These are phyloP conservation scores for Melitaea cinxia DNA, from an alignment of 1,140 invertebrate genomes.

Conservation along the genomic window DNA sequence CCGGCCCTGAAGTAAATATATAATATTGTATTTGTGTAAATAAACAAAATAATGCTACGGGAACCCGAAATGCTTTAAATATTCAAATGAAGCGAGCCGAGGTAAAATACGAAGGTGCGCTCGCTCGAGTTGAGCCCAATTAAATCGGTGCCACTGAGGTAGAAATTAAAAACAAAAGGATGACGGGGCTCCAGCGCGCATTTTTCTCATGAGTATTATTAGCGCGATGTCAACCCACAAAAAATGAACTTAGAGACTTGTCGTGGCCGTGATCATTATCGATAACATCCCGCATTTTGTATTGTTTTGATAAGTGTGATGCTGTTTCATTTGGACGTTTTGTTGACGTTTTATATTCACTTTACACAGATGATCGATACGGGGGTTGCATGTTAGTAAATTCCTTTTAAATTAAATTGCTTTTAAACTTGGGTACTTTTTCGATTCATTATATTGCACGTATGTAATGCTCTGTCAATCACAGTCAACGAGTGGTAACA, in stretches of 20 bases:
- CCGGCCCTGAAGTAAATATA: conserved; percentile 73
- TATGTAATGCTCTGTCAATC: conserved; percentile 53
- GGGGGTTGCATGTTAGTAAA: conserved; percentile 35
- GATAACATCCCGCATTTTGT: conserved; percentile 77
- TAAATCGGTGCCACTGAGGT: conserved; percentile 81
- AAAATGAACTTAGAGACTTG: conserved; percentile 75
- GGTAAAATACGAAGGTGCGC: conserved; percentile 80
- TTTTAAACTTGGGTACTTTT: conserved; percentile 9
- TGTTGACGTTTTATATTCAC: conserved; percentile 70
- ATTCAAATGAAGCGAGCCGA: conserved; percentile 80
- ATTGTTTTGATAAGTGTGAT: conserved; percentile 79
- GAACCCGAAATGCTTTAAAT: conserved; percentile 80
- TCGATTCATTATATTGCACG: conserved; percentile 34
- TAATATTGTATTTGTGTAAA: conserved; percentile 80
- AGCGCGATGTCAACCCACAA: conserved; percentile 79
- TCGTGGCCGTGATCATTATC: conserved; percentile 73
- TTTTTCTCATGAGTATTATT: conserved; percentile 82
- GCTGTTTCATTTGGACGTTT: conserved; percentile 56
- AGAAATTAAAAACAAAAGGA: conserved; percentile 82
- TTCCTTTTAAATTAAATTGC: conserved; percentile 26
- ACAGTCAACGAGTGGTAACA: conserved; percentile 51
- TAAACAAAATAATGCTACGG: conserved; percentile 75
- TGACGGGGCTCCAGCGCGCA: conserved; percentile 74
- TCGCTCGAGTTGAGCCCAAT: conserved; percentile 77
- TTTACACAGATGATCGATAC: conserved; percentile 67